Evolutionary conservation across 2,888 invertebrate genomes (phyloP).

Genomic region (Heteromurus nitidus): DNA sequence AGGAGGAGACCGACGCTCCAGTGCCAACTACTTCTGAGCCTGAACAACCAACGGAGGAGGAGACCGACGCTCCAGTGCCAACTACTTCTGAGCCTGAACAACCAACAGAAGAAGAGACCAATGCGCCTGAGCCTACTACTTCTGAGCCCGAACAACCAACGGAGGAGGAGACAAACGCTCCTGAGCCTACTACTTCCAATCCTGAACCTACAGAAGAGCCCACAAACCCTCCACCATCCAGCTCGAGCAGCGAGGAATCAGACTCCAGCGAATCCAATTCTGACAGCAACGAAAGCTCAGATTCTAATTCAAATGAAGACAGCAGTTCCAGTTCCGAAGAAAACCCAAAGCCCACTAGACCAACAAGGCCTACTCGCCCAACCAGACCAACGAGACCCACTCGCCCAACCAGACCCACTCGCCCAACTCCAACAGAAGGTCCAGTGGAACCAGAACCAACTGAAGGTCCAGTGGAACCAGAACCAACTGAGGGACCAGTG

Average conservation of each 20-base stretch:
- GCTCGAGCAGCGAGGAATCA: not conserved
- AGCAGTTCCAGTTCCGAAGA: not conserved
- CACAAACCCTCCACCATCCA: not conserved
- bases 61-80: no score
- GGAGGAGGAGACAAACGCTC: not conserved
- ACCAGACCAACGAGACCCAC: not conserved
- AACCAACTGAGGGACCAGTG: not conserved
- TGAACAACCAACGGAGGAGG: no score
- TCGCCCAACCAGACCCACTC: slow-evolving; percentile 10
- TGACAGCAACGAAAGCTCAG: not conserved
- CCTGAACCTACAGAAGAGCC: no score
- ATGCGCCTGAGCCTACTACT: not conserved
- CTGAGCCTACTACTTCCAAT: not conserved
- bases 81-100: no score
- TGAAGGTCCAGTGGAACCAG: not conserved
- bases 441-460: not conserved
- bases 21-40: no score
- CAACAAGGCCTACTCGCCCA: not conserved
- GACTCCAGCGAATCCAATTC: not conserved
- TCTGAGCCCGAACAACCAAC: not conserved
- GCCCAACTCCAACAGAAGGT: not conserved
- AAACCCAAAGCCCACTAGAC: not conserved
- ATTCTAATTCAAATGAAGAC: not conserved
- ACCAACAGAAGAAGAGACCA: not conserved
- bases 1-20: no score